phyloP scores from a whole-genome alignment of 2,113 vertebrate genomes.

The Gallinago undulata region DNA sequence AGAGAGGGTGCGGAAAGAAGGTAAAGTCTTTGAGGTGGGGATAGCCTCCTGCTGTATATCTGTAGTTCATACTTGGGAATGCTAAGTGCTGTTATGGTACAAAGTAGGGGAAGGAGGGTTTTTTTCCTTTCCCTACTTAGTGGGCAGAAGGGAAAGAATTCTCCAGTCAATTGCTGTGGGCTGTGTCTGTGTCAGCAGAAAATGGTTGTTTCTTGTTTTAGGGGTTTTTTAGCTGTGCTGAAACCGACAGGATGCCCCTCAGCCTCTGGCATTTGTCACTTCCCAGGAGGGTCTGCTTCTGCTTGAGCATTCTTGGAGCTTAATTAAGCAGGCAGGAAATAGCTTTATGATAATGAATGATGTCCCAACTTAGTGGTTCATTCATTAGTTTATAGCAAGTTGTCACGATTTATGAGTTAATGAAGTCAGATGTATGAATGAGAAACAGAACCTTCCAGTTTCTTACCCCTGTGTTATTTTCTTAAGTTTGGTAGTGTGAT shows the following conservation, averaged over 20 bases:
- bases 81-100: not conserved
- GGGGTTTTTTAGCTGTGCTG: not conserved
- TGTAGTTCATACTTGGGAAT: not conserved
- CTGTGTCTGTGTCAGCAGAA: not conserved
- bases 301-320: not conserved
- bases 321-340: slow-evolving; percentile 19
- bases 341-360: not conserved
- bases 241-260: not conserved
- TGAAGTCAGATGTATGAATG: not conserved
- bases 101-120: not conserved
- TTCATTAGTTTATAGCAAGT: not conserved
- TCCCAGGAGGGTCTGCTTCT: not conserved
- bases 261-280: not conserved
- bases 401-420: not conserved
- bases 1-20: not conserved
- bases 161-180: not conserved
- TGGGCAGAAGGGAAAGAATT: not conserved
- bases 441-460: not conserved
- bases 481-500: not conserved
- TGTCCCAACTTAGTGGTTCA: not conserved
- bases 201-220: not conserved
- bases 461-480: not conserved
- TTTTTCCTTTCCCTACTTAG: not conserved
- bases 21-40: not conserved
- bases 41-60: not conserved